A percentile compares a stretch with the other conserved stretches of the same genome.
Evolutionary conservation across 2,888 invertebrate genomes (phyloP).

Genomic region (Leucophenga montana): DNA sequence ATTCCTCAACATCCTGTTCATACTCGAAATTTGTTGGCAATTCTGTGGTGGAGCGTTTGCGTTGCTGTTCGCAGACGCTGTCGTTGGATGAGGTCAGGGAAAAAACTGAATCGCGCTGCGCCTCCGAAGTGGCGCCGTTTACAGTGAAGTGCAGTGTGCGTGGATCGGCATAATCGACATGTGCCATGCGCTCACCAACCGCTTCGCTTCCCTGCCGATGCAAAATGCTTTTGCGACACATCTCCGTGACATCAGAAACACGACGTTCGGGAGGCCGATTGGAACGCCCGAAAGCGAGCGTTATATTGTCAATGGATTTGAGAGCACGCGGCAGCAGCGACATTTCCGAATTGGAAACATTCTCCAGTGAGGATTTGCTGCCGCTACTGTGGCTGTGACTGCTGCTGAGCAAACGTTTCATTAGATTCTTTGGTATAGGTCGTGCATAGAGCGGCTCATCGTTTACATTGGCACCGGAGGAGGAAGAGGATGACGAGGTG

Average conservation of each 20-base stretch:
- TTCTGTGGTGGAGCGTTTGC: slow-evolving; percentile 49
- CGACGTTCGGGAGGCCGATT: slow-evolving; percentile 69
- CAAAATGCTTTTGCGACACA: slow-evolving; percentile 73
- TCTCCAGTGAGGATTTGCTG: slow-evolving; percentile 51
- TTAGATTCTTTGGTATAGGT: slow-evolving; percentile 64
- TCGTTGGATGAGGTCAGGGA: slow-evolving; percentile 73
- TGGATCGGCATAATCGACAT: slow-evolving; percentile 90
- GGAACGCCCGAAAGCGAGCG: slow-evolving; percentile 58
- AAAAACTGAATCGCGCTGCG: slow-evolving; percentile 71
- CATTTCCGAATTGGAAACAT: slow-evolving; percentile 64
- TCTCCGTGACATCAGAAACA: slow-evolving; percentile 70
- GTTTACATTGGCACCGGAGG: slow-evolving; percentile 35
- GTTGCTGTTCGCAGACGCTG: slow-evolving; percentile 68
- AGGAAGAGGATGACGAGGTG: slow-evolving; percentile 29
- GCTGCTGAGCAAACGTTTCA: slow-evolving; percentile 64
- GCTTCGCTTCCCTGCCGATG: slow-evolving; percentile 87
- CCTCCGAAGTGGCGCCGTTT: slow-evolving; percentile 55
- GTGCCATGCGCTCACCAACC: slow-evolving; percentile 90
- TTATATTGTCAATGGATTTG: slow-evolving; percentile 64
- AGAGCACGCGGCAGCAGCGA: slow-evolving; percentile 64
- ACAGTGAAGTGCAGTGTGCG: slow-evolving; percentile 76
- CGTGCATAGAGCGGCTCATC: slow-evolving; percentile 53
- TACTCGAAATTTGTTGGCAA: slow-evolving; percentile 79
- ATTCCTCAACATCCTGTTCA: slow-evolving; percentile 82
- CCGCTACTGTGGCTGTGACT: slow-evolving; percentile 28